Evolutionary conservation across 2,797 vertebrate genomes (phyloP), one percentile per base, ranked within the genome.

Genomic region (Etheostoma nigrum): DNA sequence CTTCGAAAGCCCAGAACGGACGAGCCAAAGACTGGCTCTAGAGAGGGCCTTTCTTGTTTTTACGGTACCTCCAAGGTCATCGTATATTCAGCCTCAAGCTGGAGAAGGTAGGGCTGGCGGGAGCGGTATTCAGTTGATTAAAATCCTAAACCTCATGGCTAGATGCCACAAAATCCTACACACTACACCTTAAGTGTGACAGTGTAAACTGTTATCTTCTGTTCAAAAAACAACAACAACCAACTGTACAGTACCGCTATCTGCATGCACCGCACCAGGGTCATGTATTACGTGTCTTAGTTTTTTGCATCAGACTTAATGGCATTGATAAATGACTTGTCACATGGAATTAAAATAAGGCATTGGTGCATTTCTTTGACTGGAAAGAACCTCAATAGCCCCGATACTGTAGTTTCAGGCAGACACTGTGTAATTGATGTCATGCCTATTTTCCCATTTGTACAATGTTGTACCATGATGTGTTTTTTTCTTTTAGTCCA

Each of bases 401-500:
- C 36, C 16, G 47, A 47, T 30, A 19, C 40, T 45, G 1, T 8
- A 19, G 59, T 59, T 30, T 40, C 45, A 48, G 9, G 10, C 53
- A n/a, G 23, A 47, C 2, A 3, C 10, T 19, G 36, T 1, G 2
- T 54, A 59, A 8, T 2, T 63, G 15, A 27, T 11, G 10, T 40
- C 2, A 0, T 42, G 13, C 51, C 15, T 18, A 18, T 51, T 70
- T 61, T 57, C 49, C 21, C 42, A n/a, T 60, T 55, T 62, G 21
- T 53, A 10, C 36, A 16, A 1, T 19, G 40, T 45, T 69, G 9
- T 52, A 19, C 7, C 23, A 11, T 3, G 33, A 13, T 79, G 51
- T 75, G 44, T 55, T 69, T 59, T 25, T 53, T 36, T 71, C 42
- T 61, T 70, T 74, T 8, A 10, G 2, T 48, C 21, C 30, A 10